Conservation (phyloP, 2,113 vertebrate species). For the Bothrops jararaca region DNA sequence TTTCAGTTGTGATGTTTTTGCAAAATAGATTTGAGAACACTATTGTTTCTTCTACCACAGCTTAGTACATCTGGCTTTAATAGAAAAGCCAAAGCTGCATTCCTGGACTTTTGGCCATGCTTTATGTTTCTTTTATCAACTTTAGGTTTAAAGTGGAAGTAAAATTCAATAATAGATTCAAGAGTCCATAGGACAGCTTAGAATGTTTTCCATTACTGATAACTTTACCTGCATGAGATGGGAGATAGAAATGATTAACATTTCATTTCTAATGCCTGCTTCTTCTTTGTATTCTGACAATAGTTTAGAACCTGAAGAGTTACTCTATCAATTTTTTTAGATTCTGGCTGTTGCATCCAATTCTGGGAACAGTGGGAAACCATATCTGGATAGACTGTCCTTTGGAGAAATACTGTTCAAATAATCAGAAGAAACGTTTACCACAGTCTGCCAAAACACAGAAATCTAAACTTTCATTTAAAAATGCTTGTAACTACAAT, state of each 20-base stretch:
- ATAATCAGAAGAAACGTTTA: background rate
- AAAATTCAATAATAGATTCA: constrained; percentile 41
- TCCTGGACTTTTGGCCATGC: constrained; percentile 55
- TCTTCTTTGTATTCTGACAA: rapidly evolving
- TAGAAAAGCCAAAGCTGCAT: constrained; percentile 45
- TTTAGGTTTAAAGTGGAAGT: constrained; percentile 13
- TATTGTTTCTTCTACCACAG: constrained; percentile 2
- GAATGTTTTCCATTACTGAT: constrained; percentile 26
- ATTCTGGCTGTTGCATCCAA: background rate
- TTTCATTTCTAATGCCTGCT: background rate
- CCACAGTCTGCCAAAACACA: background rate
- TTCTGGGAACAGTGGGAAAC: constrained; percentile 2
- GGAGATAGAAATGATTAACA: constrained; percentile 11
- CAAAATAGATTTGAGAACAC: constrained; percentile 47
- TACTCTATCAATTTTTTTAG: background rate
- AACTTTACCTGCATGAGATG: constrained; percentile 17
- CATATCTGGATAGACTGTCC: rapidly evolving
- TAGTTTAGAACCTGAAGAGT: background rate
- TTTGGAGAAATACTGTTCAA: background rate
- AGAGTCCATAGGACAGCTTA: constrained; percentile 24
- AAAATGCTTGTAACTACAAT: background rate
- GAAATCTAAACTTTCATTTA: background rate
- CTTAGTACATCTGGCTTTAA: constrained; percentile 44
- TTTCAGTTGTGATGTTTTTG: constrained; percentile 42
- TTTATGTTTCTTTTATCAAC: constrained; percentile 40